A percentile compares a stretch with the other conserved stretches of the same genome.
These are phyloP conservation scores for Phoenicopterus ruber DNA, from an alignment of 2,113 vertebrate species.

Conservation along the genomic window DNA sequence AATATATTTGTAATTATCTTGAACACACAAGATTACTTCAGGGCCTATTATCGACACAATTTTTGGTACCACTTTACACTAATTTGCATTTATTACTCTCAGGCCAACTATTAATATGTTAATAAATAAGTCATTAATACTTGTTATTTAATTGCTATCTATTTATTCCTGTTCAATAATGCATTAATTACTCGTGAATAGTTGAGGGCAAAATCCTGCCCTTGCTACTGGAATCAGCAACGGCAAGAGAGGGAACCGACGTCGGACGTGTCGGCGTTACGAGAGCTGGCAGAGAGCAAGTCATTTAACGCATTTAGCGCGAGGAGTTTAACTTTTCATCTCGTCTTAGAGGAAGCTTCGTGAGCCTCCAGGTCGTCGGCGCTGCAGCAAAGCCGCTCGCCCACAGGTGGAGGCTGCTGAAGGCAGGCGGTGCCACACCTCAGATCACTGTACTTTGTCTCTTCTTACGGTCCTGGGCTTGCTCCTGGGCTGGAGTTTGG, in stretches of 20 bases:
- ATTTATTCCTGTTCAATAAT: slow-evolving; percentile 79
- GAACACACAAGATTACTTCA: slow-evolving; percentile 54
- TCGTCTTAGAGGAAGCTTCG: not conserved
- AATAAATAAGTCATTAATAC: slow-evolving; percentile 78
- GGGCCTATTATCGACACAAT: slow-evolving; percentile 70
- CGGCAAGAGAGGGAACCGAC: not conserved
- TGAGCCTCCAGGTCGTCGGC: not conserved
- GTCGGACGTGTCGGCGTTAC: rapidly evolving
- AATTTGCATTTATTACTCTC: slow-evolving; percentile 74
- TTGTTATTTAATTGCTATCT: slow-evolving; percentile 75
- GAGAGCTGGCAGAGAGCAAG: not conserved
- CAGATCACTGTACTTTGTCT: not conserved
- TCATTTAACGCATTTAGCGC: not conserved
- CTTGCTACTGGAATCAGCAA: not conserved
- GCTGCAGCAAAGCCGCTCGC: not conserved
- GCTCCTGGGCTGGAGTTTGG: not conserved
- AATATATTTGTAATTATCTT: slow-evolving; percentile 74
- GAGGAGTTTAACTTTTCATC: not conserved
- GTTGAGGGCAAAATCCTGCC: slow-evolving; percentile 59
- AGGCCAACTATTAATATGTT: slow-evolving; percentile 73
- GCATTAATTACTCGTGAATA: slow-evolving; percentile 69
- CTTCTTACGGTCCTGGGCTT: not conserved
- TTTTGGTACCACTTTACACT: slow-evolving; percentile 65
- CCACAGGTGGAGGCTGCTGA: not conserved
- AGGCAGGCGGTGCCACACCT: rapidly evolving